These are phyloP conservation scores for Desmodus rotundus DNA, from an alignment of 2,113 vertebrate species.

Conservation along the genomic window DNA sequence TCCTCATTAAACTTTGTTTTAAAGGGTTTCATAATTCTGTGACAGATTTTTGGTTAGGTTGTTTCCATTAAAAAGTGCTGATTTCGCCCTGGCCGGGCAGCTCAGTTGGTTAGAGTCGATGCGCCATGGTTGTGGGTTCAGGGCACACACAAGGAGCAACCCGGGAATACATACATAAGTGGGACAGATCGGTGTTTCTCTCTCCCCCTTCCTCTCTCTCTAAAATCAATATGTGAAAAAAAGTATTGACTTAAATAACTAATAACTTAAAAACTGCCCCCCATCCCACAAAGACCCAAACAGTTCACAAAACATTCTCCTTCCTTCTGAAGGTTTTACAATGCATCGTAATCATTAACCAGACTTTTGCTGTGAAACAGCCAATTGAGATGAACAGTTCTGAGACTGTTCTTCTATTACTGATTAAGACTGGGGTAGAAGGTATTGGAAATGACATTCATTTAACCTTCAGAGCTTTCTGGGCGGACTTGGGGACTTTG, in stretches of 20 bases:
- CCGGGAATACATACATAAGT: too few relatives aligned
- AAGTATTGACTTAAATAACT: background rate
- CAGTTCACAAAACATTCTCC: background rate
- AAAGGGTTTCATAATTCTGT: background rate
- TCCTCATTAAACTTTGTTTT: background rate
- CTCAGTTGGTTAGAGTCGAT: too few relatives aligned
- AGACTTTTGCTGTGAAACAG: background rate
- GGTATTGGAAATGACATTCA: background rate
- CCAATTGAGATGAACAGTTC: background rate
- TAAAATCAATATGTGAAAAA: background rate
- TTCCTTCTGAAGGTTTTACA: background rate
- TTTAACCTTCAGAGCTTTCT: background rate
- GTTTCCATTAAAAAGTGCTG: background rate
- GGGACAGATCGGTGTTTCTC: too few relatives aligned
- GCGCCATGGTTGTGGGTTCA: too few relatives aligned
- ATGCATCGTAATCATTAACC: background rate
- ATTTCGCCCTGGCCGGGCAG: too few relatives aligned
- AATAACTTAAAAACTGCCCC: background rate
- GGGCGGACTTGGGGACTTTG: background rate
- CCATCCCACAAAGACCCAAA: too few relatives aligned
- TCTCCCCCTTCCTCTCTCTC: too few relatives aligned
- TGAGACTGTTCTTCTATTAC: background rate
- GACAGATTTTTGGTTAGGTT: background rate
- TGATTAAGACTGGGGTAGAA: background rate
- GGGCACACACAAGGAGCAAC: too few relatives aligned